These are phyloP conservation scores for Lithodes maja DNA, from an alignment of 2,888 invertebrate genomes.

Conservation along the genomic window DNA sequence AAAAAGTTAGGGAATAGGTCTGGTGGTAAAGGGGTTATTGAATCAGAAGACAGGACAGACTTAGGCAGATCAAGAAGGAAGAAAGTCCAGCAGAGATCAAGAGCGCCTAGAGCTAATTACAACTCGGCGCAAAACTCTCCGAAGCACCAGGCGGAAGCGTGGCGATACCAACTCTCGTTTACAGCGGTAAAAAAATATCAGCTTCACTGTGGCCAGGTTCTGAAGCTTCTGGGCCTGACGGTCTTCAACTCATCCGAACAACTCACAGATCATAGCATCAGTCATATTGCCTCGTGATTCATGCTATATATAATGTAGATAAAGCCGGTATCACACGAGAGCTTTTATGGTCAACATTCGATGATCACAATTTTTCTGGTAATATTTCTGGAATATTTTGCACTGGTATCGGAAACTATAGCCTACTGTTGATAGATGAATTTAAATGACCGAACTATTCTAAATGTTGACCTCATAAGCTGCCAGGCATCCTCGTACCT, in stretches of 20 bases:
- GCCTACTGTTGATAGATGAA: too few species aligned
- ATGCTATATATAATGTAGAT: too few species aligned
- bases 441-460: too few species aligned
- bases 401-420: too few species aligned
- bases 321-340: too few species aligned
- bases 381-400: too few species aligned
- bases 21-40: not conserved
- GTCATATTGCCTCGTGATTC: too few species aligned
- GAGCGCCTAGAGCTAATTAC: not conserved
- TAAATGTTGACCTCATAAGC: too few species aligned
- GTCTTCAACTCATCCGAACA: constrained; percentile 24
- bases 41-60: not conserved
- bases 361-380: too few species aligned
- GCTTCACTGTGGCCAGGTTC: constrained; percentile 2
- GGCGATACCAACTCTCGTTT: constrained; percentile 26
- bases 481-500: too few species aligned
- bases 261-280: not conserved
- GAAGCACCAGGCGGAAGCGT: constrained; percentile 17
- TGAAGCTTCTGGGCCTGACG: constrained; percentile 14
- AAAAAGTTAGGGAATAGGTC: not conserved
- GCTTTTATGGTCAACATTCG: too few species aligned
- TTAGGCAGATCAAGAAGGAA: too few species aligned
- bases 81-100: not conserved
- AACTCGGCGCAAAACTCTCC: not conserved
- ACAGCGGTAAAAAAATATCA: constrained; percentile 7